Evolutionary conservation across 2,888 invertebrate genomes (phyloP), one percentile per base, ranked within the genome.

Genomic region (Eurytoma californica): DNA sequence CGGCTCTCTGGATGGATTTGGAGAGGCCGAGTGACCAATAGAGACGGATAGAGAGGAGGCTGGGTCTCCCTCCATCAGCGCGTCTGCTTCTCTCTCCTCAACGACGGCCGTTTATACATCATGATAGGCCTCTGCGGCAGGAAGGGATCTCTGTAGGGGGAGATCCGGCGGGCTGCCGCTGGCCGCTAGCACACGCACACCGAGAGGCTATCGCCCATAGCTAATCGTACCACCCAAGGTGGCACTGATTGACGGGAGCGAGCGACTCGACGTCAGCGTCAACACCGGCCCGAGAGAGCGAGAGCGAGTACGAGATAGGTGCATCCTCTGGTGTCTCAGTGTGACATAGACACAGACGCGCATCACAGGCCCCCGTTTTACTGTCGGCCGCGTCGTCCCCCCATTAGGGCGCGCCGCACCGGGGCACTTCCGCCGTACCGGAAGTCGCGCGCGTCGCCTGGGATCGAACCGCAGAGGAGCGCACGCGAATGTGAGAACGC

Each of bases 171-270:
- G 30, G 30, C 68, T 12, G 61, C 61, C n/a, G 80, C 39, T 61
- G 69, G 77, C 78, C 66, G 80, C 75, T 82, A 63, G 63, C 53
- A 2, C 53, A 53, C 53, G n/a, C n/a, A n/a, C 53, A 53, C n/a
- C 53, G 83, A 82, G 39, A 39, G 39, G 39, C 39, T 39, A 87
- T 87, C 86, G 85, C 84, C 85, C 86, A 87, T 85, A 86, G 85
- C 87, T 88, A 85, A 89, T 89, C 53, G 88, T 89, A 88, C 89
- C 89, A 90, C 87, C 89, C 89, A 90, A 90, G 90, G 90, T 90
- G 90, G 90, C 89, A 89, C 87, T 89, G 89, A 90, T 90, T 90
- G 87, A 88, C 53, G 30, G 39, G 30, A 16, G 49, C 53, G 3
- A 53, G 39, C 39, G 39, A 39, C 39, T 39, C 65, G 88, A 85